Evolutionary conservation across 2,888 invertebrate species (phyloP).

Genomic region (Melieria crassipennis): DNA sequence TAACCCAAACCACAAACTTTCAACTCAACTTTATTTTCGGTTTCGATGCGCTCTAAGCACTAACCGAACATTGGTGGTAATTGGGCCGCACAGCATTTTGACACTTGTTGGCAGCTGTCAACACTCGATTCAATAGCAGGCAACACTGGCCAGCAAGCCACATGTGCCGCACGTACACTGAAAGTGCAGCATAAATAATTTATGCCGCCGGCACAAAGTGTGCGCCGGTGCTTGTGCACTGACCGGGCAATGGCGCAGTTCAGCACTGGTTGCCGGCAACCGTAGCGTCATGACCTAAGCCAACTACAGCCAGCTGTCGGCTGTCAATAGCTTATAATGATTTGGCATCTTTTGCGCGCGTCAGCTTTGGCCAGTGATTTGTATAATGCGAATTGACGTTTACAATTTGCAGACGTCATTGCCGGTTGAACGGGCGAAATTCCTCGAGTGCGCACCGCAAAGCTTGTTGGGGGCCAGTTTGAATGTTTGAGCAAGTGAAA

Average conservation of each 20-base stretch:
- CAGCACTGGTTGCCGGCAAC: not conserved
- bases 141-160: no score
- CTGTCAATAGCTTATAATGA: conserved; percentile 32
- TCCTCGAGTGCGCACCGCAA: no score
- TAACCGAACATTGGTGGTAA: no score
- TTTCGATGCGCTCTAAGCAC: no score
- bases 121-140: not conserved
- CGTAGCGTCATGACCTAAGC: conserved; percentile 7
- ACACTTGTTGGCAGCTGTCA: conserved; percentile 19
- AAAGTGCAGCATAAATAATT: conserved; percentile 12
- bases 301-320: conserved; percentile 16
- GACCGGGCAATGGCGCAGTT: conserved; percentile 7
- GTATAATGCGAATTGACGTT: not conserved
- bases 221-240: not conserved
- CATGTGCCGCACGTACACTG: no score
- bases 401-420: no score
- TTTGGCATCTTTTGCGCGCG: conserved; percentile 6
- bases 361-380: conserved; percentile 13
- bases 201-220: not conserved
- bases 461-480: no score
- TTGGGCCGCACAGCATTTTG: not conserved
- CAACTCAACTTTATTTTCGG: no score
- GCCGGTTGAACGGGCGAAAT: no score
- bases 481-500: no score
- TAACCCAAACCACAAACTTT: no score